phyloP scores from a whole-genome alignment of 2,113 vertebrate genomes.

The Protobothrops mucrosquamatus region DNA sequence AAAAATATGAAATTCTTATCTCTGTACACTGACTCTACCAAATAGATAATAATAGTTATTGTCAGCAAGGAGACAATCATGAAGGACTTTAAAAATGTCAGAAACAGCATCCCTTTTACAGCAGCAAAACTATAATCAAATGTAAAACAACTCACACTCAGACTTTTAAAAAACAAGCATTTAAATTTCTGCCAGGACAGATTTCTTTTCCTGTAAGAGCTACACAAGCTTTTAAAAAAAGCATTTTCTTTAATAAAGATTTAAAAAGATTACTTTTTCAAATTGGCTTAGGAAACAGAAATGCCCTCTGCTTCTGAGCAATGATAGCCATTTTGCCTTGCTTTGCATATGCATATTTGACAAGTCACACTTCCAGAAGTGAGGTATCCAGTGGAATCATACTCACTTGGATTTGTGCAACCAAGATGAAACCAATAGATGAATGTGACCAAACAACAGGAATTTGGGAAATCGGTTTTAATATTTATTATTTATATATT shows the following conservation, averaged over 20 bases:
- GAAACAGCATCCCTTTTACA: background rate
- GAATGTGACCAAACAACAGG: too few relatives aligned
- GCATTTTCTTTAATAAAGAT: background rate
- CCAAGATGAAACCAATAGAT: too few relatives aligned
- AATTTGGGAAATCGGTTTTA: too few relatives aligned
- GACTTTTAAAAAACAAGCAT: background rate
- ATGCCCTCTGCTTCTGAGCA: background rate
- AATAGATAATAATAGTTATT: background rate
- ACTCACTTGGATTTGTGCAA: background rate
- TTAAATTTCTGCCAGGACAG: background rate
- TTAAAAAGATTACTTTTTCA: background rate
- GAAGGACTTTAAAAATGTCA: background rate
- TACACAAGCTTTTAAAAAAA: background rate
- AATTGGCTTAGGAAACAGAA: background rate
- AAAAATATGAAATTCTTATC: background rate
- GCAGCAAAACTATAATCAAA: background rate
- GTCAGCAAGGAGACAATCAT: background rate
- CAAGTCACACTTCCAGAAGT: background rate
- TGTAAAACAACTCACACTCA: background rate
- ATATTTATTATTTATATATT: too few relatives aligned
- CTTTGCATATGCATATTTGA: background rate
- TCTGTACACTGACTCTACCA: background rate
- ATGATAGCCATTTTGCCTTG: background rate
- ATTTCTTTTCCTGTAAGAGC: background rate
- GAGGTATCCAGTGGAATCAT: background rate